Percentiles rank a stretch among this genome's conserved stretches.
Conservation (phyloP, 2,888 invertebrate genomes). For the Cacoxenus indagator region DNA sequence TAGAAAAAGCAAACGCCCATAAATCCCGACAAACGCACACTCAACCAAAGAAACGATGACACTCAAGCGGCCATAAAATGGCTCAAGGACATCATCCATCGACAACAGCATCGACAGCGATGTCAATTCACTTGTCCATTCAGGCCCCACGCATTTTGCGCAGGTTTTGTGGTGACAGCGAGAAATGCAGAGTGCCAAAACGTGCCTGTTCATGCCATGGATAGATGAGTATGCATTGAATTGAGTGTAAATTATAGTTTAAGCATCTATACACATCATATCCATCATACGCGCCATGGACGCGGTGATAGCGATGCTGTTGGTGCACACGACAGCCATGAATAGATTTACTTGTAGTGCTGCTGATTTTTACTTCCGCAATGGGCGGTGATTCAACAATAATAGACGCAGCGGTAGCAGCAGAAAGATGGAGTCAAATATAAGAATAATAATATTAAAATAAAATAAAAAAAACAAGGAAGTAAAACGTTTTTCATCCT, state of each 20-base stretch:
- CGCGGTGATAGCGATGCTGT: neutral
- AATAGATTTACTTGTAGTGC: slow-evolving; percentile 31
- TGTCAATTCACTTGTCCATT: slow-evolving; percentile 21
- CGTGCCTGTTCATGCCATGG: slow-evolving; percentile 36
- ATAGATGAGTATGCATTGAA: slow-evolving; percentile 44
- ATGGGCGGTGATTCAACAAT: neutral
- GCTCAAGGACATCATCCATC: slow-evolving; percentile 22
- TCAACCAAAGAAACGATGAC: neutral
- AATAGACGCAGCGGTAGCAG: neutral
- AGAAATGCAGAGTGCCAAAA: slow-evolving; percentile 37
- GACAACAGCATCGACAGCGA: slow-evolving; percentile 35
- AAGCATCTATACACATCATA: slow-evolving; percentile 34
- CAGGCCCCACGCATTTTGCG: neutral
- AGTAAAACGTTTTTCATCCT: slow-evolving; percentile 30
- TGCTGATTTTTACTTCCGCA: slow-evolving; percentile 41
- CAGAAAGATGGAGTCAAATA: no score
- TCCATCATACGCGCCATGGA: slow-evolving; percentile 37
- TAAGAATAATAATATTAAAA: no score
- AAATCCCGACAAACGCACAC: neutral
- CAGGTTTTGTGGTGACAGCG: neutral
- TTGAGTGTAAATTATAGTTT: slow-evolving; percentile 51
- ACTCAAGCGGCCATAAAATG: neutral
- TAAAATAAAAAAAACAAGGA: neutral
- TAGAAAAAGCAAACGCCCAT: neutral
- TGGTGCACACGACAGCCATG: slow-evolving; percentile 25